Evolutionary conservation across 92 coral and sea anemone species (phyloP).

Genomic region (Umimayanthus chanpuru): DNA sequence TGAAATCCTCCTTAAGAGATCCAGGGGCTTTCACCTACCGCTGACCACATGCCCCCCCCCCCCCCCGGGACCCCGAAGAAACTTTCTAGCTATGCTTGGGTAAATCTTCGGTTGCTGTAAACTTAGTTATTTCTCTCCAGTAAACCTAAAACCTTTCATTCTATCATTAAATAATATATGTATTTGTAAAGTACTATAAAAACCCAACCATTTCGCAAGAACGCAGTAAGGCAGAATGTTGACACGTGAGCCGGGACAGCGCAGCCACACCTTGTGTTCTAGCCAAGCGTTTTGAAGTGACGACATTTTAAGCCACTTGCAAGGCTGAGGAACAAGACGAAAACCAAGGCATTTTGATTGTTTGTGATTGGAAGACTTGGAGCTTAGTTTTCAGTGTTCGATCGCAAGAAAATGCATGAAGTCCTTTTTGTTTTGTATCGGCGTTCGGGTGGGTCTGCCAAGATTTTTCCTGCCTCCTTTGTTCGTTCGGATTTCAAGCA

Average conservation of each 20-base stretch:
- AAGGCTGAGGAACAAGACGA: not conserved
- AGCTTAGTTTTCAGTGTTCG: constrained; percentile 63
- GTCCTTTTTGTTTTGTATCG: constrained; percentile 92
- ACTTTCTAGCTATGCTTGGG: not conserved
- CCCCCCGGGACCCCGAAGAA: too few species aligned
- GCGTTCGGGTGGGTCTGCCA: constrained; percentile 97
- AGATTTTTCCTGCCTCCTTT: constrained; percentile 94
- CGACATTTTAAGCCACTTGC: not conserved
- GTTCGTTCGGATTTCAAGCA: constrained; percentile 86
- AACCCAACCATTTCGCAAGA: not conserved
- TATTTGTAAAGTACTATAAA: not conserved
- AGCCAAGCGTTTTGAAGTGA: not conserved
- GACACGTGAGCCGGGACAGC: not conserved
- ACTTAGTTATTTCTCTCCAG: not conserved
- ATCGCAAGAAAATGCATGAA: constrained; percentile 99
- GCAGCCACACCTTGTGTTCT: not conserved
- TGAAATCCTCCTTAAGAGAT: not conserved
- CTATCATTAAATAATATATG: not conserved
- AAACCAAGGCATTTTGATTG: not conserved
- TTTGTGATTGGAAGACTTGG: not conserved
- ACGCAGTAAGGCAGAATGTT: not conserved
- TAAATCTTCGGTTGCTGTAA: not conserved
- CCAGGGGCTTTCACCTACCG: not conserved
- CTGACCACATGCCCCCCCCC: too few species aligned
- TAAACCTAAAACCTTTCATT: not conserved